Conservation (phyloP, 1,140 invertebrate species). For the Atta texana region DNA sequence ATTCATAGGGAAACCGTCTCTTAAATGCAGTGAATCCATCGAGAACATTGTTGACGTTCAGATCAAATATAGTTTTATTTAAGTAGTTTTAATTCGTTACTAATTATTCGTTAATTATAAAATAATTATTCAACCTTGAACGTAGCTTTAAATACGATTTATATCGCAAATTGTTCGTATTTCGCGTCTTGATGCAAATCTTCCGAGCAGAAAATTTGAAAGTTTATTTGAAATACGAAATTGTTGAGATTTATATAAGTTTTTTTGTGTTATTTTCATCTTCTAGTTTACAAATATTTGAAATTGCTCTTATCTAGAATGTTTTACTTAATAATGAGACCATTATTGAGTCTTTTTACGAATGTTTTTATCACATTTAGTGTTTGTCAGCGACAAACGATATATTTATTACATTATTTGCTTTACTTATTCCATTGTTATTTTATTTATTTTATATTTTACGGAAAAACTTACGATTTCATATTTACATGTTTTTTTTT, state of each 20-base stretch:
- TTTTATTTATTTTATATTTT: background rate
- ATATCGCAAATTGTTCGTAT: background rate
- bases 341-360: background rate
- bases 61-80: slow-evolving; percentile 33
- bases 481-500: background rate
- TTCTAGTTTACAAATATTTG: background rate
- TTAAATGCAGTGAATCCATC: background rate
- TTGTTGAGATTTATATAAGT: background rate
- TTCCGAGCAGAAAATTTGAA: background rate
- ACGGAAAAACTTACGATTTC: background rate
- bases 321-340: background rate
- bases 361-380: background rate
- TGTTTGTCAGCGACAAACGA: background rate
- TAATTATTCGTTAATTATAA: background rate
- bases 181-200: background rate
- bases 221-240: background rate
- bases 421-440: background rate
- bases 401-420: background rate
- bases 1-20: background rate
- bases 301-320: background rate
- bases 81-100: background rate
- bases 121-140: background rate
- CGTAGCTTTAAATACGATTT: background rate
- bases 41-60: background rate
- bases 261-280: background rate